Evolutionary conservation across 2,113 vertebrate species (phyloP).

Genomic region (Taxidea taxus): DNA sequence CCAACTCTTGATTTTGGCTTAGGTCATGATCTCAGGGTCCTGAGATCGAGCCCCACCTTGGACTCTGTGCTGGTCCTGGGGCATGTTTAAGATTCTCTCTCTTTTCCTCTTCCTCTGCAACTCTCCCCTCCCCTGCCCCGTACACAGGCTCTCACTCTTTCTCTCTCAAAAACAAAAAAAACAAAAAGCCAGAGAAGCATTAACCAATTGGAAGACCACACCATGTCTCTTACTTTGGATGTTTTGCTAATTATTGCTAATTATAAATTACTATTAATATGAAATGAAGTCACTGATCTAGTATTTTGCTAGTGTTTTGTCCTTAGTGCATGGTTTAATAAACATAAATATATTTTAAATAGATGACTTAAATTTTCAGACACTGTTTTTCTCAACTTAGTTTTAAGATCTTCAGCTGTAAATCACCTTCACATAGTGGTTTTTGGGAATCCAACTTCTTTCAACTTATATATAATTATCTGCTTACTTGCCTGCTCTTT

Average conservation of each 20-base stretch:
- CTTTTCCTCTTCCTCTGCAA: not conserved
- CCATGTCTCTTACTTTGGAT: not conserved
- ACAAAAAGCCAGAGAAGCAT: not conserved
- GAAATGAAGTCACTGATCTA: not conserved
- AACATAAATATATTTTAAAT: not conserved
- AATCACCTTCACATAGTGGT: not conserved
- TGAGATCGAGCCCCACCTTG: not conserved
- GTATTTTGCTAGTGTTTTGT: not conserved
- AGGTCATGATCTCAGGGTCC: not conserved
- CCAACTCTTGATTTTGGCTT: not conserved
- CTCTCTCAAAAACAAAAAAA: not conserved
- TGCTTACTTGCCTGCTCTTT: not conserved
- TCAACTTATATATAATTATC: not conserved
- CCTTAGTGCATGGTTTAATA: not conserved
- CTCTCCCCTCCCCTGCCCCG: rapidly evolving
- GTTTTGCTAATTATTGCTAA: not conserved
- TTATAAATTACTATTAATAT: not conserved
- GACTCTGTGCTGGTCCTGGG: not conserved
- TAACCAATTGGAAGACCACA: not conserved
- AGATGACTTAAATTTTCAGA: not conserved
- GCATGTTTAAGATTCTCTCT: not conserved
- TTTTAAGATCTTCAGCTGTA: not conserved
- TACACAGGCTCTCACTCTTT: not conserved
- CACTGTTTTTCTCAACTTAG: not conserved
- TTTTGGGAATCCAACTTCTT: not conserved